These are phyloP conservation scores for Agapostemon virescens DNA, from an alignment of 2,888 invertebrate species.

Conservation along the genomic window DNA sequence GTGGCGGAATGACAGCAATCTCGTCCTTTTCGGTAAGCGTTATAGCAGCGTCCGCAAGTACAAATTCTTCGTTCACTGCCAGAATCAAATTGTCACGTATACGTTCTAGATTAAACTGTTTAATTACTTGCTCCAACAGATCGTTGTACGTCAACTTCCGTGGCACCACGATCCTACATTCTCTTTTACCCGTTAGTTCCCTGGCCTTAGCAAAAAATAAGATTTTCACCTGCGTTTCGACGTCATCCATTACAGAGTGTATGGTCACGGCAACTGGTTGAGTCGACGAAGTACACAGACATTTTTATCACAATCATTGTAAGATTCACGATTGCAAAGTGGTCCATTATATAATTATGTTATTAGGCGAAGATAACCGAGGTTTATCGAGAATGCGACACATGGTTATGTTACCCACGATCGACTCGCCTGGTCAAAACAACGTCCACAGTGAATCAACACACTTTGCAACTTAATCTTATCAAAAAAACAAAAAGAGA, in stretches of 20 bases:
- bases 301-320: slow-evolving; percentile 33
- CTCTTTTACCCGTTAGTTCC: slow-evolving; percentile 87
- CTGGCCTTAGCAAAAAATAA: slow-evolving; percentile 95
- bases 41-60: slow-evolving; percentile 82
- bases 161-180: slow-evolving; percentile 82
- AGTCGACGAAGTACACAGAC: slow-evolving; percentile 2
- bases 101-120: slow-evolving; percentile 84
- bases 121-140: slow-evolving; percentile 84
- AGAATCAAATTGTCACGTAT: slow-evolving; percentile 88
- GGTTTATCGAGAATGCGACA: background rate
- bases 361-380: slow-evolving; percentile 19
- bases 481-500: background rate
- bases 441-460: background rate
- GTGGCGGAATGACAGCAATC: slow-evolving; percentile 95
- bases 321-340: slow-evolving; percentile 7
- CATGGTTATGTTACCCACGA: slow-evolving; percentile 51
- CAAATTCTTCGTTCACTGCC: slow-evolving; percentile 91
- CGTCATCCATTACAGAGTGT: slow-evolving; percentile 48
- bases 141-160: slow-evolving; percentile 82
- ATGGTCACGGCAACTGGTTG: background rate
- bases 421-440: slow-evolving; percentile 21
- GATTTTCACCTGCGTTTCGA: slow-evolving; percentile 82
- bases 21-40: slow-evolving; percentile 87
- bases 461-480: background rate
- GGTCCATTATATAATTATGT: slow-evolving; percentile 52